Evolutionary conservation across 1,140 invertebrate species (phyloP).

Genomic region (Lucilia cuprina): DNA sequence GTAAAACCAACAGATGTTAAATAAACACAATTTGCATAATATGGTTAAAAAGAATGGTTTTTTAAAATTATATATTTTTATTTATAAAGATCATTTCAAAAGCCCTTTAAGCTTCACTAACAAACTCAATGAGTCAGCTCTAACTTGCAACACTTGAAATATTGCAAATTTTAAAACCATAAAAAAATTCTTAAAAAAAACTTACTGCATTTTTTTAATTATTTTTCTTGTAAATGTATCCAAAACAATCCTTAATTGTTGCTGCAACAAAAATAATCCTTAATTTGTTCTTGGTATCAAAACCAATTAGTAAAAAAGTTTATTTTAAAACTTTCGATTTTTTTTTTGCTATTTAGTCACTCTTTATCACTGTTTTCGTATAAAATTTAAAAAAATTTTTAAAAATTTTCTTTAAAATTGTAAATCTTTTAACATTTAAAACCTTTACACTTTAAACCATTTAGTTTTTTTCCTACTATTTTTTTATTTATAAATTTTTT

Average conservation of each 20-base stretch:
- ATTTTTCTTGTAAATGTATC: not conserved
- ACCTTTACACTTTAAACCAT: not conserved
- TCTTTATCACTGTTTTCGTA: not conserved
- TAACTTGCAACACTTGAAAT: not conserved
- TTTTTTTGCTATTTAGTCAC: not conserved
- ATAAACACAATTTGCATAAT: not conserved
- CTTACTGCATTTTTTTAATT: not conserved
- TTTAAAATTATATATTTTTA: too few relatives aligned
- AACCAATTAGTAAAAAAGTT: not conserved
- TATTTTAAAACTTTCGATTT: not conserved
- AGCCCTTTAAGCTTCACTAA: not conserved
- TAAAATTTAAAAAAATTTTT: not conserved
- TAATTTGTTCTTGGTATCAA: not conserved
- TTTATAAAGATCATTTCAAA: not conserved
- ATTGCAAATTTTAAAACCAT: not conserved
- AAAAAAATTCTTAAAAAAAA: not conserved
- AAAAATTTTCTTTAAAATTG: not conserved
- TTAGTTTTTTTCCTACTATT: not conserved
- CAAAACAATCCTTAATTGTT: not conserved
- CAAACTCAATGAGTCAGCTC: not conserved
- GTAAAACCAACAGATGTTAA: not conserved
- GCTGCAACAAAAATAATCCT: not conserved
- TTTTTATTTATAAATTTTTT: conserved; percentile 18
- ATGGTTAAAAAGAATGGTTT: not conserved
- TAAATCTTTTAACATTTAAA: not conserved